These are phyloP conservation scores for Acrobasis suavella DNA, from an alignment of 2,888 invertebrate genomes.

Conservation along the genomic window DNA sequence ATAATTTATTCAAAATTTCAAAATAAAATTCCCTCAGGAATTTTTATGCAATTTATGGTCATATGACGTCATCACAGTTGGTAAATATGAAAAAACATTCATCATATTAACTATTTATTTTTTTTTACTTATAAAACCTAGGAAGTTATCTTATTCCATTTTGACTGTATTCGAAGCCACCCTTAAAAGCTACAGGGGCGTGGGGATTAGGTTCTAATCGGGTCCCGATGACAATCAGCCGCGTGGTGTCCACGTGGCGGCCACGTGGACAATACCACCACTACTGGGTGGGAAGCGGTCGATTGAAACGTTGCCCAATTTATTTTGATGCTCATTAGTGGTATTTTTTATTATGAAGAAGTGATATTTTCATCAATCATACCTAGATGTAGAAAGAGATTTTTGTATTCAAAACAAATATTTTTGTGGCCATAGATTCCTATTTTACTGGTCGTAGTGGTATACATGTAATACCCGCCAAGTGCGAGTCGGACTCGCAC, in stretches of 20 bases:
- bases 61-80: no score
- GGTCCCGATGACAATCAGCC: conserved; percentile 74
- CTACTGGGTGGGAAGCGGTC: conserved; percentile 3
- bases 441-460: no score
- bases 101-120: no score
- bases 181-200: conserved; percentile 33
- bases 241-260: conserved; percentile 52
- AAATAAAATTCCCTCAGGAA: no score
- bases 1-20: no score
- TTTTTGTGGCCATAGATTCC: no score
- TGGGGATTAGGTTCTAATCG: conserved; percentile 75
- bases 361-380: not conserved
- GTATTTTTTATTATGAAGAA: not conserved
- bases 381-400: not conserved
- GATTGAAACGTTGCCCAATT: conserved; percentile 19
- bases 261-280: conserved; percentile 41
- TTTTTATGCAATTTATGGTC: no score
- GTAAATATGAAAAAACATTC: no score
- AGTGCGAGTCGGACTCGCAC: no score
- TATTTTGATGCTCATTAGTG: conserved; percentile 12
- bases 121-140: no score
- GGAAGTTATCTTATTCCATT: not conserved
- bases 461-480: no score
- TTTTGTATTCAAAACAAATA: no score
- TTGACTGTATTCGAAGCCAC: not conserved